Conservation (phyloP, 2,113 vertebrate species). For the Stegastes partitus region DNA sequence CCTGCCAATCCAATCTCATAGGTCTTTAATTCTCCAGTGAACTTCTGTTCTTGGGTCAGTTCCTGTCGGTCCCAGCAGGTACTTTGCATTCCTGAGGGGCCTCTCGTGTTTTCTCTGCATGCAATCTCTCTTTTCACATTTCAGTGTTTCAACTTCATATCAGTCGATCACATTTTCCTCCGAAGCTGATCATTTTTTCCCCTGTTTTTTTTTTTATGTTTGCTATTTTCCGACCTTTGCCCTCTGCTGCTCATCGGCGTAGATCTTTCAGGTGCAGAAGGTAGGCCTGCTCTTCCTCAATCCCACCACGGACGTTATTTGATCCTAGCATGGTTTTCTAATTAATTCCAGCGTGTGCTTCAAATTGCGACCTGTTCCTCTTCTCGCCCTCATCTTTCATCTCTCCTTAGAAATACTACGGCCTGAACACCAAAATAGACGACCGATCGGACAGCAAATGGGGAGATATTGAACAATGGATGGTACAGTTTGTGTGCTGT, state of each 20-base stretch:
- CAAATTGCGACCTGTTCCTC: background rate
- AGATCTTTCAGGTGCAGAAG: conserved; percentile 99
- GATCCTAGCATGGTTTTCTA: background rate
- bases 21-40: conserved; percentile 35
- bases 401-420: conserved; percentile 93
- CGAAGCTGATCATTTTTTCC: conserved; percentile 5
- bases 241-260: conserved; percentile 53
- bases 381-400: conserved; percentile 14
- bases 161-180: conserved; percentile 11
- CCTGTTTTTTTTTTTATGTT: conserved; percentile 35
- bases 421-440: conserved; percentile 92
- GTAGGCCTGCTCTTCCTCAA: conserved; percentile 84
- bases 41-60: conserved; percentile 36
- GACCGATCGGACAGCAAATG: conserved; percentile 92
- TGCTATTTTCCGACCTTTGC: conserved; percentile 31
- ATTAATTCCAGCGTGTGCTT: background rate
- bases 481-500: conserved; percentile 87
- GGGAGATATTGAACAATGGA: conserved; percentile 99
- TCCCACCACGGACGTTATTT: conserved; percentile 9
- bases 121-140: background rate
- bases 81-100: conserved; percentile 33
- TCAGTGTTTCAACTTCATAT: background rate
- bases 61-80: background rate
- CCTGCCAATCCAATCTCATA: background rate
- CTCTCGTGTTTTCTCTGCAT: conserved; percentile 7